Base-by-base conservation (phyloP, 2,888 invertebrate genomes). In the Cataglyphis cursor region DNA sequence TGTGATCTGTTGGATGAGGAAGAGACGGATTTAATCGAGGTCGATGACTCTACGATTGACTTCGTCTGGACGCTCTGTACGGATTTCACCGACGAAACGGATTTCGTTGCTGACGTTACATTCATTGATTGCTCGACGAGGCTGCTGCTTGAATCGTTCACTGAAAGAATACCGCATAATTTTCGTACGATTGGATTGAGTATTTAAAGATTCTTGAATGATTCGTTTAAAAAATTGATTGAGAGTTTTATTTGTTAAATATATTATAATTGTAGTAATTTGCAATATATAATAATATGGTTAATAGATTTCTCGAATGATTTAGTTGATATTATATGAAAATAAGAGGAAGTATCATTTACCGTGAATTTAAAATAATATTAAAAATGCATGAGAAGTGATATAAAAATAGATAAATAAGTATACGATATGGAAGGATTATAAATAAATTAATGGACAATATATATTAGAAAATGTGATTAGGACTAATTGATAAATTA, bases 1-100 rank as follows among this genome's bases (percentile, higher is more conserved):
- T 93, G 93, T 90, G 97, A 97, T 86, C 96, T 96, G 87, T 97
- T 97, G 31, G 95, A 95, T 38, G 95, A 95, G 9, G 95, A 95
- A 65, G 91, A 91, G 18, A 96, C 95, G 12, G 95, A 95, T 83
- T 95, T 94, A 84, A 95, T 91, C 57, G 95, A 94, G n/a, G 94
- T 94, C 66, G 95, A 94, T 38, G 94, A 95, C 82, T 95, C 94
- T 24, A 94, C 90, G 6, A 93, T 92, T 3, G 93, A 94, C 87
- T 91, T 95, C 82, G 87, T 93, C 90, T 93, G 94, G 93, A 84
- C 96, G 95, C 86, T 96, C 95, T 88, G 96, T 95, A 88, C 95
- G 95, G 91, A 96, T 97, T 95, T 94, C 97, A 95, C 94, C 44
- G 93, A 90, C 8, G 92, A 91, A 57, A 88, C 95, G 95, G 91